A percentile compares a stretch with the other conserved stretches of the same genome.
Conservation (phyloP, 2,113 vertebrate genomes). For the Gymnogyps californianus region DNA sequence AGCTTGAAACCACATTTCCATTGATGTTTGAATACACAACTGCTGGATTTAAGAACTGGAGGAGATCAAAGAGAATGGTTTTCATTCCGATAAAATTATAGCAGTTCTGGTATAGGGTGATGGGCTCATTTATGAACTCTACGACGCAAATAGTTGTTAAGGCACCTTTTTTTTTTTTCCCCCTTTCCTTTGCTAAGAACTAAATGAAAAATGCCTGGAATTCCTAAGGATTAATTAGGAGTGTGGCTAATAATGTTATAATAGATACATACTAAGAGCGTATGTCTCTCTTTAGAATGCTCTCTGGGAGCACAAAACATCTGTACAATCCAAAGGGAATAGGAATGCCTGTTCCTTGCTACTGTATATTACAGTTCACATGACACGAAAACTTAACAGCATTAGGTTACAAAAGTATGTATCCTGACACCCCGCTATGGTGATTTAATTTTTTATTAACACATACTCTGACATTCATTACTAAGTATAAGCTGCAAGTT, state of each 20-base stretch:
- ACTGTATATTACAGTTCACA: not conserved
- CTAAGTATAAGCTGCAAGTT: not conserved
- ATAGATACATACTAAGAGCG: not conserved
- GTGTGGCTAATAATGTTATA: slow-evolving; percentile 78
- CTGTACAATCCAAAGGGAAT: not conserved
- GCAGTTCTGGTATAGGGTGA: slow-evolving; percentile 73
- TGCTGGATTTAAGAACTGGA: slow-evolving; percentile 88
- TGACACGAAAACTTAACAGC: not conserved
- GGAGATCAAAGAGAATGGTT: slow-evolving; percentile 88
- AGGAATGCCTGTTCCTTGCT: not conserved
- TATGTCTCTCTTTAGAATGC: not conserved
- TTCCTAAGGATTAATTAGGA: slow-evolving; percentile 81
- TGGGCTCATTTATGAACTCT: slow-evolving; percentile 84
- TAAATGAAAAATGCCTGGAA: slow-evolving; percentile 78
- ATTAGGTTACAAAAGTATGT: not conserved
- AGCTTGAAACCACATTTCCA: slow-evolving; percentile 84
- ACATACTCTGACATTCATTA: not conserved
- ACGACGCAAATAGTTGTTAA: slow-evolving; percentile 80
- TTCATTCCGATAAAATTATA: slow-evolving; percentile 86
- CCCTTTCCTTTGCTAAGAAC: slow-evolving; percentile 62
- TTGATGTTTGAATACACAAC: slow-evolving; percentile 94
- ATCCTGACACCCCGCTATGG: not conserved
- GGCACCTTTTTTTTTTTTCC: slow-evolving; percentile 56
- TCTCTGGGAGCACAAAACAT: not conserved
- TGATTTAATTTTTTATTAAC: slow-evolving; percentile 2